Evolutionary conservation across 1,140 invertebrate genomes (phyloP), one percentile per base, ranked within the genome.

Genomic region (Sinella curviseta): DNA sequence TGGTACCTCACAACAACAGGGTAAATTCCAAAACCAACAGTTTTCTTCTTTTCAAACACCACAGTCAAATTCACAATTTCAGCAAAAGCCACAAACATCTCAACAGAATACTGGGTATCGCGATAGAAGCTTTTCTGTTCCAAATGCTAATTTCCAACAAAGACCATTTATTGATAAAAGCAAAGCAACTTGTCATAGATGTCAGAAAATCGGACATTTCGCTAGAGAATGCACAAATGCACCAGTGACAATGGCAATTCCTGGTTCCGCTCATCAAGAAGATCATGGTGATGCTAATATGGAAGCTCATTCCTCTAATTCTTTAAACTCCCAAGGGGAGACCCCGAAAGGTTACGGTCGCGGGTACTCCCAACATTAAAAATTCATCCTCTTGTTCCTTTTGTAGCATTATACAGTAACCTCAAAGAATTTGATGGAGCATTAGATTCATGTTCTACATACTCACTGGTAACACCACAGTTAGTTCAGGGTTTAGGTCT

Each of bases 281-380:
- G n/a, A n/a, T n/a, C n/a, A n/a, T n/a, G n/a, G n/a, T n/a, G n/a
- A n/a, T n/a, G n/a, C n/a, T n/a, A n/a, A n/a, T n/a, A n/a, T n/a
- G n/a, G n/a, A n/a, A n/a, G n/a, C n/a, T n/a, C 65, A 70, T 48
- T 48, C 39, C 30, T 12, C 30, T 4, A 30, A 31, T n/a, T n/a
- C 57, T 70, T 70, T 70, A 70, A 70, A 70, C 65, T 70, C 26
- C 65, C 65, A 70, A 30, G 24, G 57, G 24, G 57, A 26, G 24
- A 17, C 14, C 12, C 24, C 3, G 24, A 3, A 16, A 60, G 24
- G 24, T 26, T 26, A 16, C 24, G 14, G 24, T n/a, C 14, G 4
- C 8, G 57, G 57, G 57, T 60, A 3, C 57, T 60, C 57, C 57
- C 57, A 26, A 60, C 24, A 17, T 60, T 60, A 60, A 26, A 26